Percentiles rank a stretch among this genome's conserved stretches.
Conservation (phyloP, 1,140 invertebrate species). For the Nephotettix cincticeps region DNA sequence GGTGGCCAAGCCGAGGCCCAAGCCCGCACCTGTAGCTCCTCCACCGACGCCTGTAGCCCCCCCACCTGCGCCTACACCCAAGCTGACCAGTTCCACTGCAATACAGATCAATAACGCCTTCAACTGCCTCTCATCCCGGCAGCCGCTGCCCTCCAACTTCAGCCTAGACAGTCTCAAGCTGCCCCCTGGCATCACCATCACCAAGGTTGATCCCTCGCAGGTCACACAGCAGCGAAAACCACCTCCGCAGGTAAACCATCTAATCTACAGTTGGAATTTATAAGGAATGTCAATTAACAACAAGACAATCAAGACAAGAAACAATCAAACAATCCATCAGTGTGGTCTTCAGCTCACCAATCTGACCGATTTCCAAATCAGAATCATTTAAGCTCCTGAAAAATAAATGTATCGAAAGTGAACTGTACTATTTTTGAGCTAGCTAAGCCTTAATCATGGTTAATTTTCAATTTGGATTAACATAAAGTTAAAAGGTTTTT, state of each 20-base stretch:
- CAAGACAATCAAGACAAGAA: too few relatives aligned
- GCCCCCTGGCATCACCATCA: constrained; percentile 80
- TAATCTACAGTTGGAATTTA: too few relatives aligned
- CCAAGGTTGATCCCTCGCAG: constrained; percentile 65
- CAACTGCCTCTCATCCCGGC: constrained; percentile 37
- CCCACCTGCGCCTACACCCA: constrained; percentile 17
- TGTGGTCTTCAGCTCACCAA: too few relatives aligned
- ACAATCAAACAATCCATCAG: too few relatives aligned
- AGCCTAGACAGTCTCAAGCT: constrained; percentile 66
- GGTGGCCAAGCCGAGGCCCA: background rate
- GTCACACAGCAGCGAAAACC: constrained; percentile 48
- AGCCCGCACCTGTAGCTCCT: background rate
- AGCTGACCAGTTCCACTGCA: constrained; percentile 40
- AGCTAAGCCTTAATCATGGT: too few relatives aligned
- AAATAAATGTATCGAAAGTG: too few relatives aligned
- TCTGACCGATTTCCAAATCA: too few relatives aligned
- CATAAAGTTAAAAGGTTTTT: too few relatives aligned
- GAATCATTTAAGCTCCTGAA: too few relatives aligned
- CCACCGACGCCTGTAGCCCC: background rate
- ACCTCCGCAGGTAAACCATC: constrained; percentile 29
- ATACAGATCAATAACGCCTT: constrained; percentile 44
- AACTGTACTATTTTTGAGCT: too few relatives aligned
- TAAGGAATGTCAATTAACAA: too few relatives aligned
- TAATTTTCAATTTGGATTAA: too few relatives aligned
- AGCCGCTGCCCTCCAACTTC: constrained; percentile 35